These are phyloP conservation scores for Lissonota sp. DNA, from an alignment of 2,888 invertebrate genomes.

Conservation along the genomic window DNA sequence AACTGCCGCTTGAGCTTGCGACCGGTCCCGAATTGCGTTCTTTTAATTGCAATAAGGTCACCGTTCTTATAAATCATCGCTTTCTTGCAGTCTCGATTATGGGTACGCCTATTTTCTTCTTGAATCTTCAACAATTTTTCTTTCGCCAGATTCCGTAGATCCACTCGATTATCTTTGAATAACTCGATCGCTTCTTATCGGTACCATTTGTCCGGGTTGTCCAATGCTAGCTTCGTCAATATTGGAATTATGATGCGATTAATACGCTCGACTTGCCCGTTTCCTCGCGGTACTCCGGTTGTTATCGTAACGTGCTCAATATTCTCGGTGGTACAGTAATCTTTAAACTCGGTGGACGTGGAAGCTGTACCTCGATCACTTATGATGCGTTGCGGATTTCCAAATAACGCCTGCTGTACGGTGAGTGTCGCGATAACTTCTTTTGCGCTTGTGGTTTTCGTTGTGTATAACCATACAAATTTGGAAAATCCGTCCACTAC, in stretches of 20 bases:
- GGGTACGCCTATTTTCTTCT: conserved; percentile 69
- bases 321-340: conserved; percentile 31
- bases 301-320: conserved; percentile 67
- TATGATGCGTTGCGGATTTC: conserved; percentile 59
- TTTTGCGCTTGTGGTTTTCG: conserved; percentile 59
- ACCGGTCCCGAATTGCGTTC: conserved; percentile 65
- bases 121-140: conserved; percentile 62
- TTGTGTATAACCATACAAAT: neutral
- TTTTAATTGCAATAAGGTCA: conserved; percentile 60
- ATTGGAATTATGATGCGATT: conserved; percentile 30
- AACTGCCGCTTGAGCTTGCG: conserved; percentile 62
- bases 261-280: conserved; percentile 29
- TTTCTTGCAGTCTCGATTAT: conserved; percentile 60
- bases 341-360: conserved; percentile 54
- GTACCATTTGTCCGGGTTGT: conserved; percentile 29
- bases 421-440: conserved; percentile 55
- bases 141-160: conserved; percentile 53
- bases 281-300: conserved; percentile 64
- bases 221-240: conserved; percentile 60
- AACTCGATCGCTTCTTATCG: conserved; percentile 49
- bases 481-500: conserved; percentile 72
- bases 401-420: conserved; percentile 52
- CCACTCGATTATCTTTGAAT: conserved; percentile 53
- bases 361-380: conserved; percentile 67
- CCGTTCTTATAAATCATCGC: conserved; percentile 63